phyloP scores from a whole-genome alignment of 2,113 vertebrate species.

The Motacilla tschutschensis region DNA sequence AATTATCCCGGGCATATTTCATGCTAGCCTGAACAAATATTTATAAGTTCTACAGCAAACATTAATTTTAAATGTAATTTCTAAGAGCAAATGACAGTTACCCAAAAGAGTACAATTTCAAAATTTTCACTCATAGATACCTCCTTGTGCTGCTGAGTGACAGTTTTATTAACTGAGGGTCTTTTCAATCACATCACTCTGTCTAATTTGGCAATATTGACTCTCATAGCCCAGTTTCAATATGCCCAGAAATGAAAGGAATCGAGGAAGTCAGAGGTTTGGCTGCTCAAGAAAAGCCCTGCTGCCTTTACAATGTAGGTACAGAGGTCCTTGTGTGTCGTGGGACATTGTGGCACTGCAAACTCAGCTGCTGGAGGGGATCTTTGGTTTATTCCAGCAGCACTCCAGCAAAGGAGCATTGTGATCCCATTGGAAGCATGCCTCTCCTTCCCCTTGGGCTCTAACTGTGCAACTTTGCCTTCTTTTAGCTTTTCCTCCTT shows the following conservation, averaged over 20 bases:
- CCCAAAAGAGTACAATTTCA: conserved; percentile 15
- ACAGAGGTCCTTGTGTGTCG: neutral
- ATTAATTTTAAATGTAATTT: conserved; percentile 41
- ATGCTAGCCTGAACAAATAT: conserved; percentile 42
- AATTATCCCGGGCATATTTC: conserved; percentile 21
- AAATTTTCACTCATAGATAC: conserved; percentile 11
- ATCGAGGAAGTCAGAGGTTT: conserved; percentile 8
- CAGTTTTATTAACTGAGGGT: conserved; percentile 25
- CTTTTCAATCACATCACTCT: neutral
- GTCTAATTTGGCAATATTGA: conserved; percentile 29
- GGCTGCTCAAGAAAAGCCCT: neutral
- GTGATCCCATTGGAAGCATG: rapidly evolving
- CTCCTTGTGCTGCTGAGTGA: conserved; percentile 41
- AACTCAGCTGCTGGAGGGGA: neutral
- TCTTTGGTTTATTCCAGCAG: neutral
- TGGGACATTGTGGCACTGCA: neutral
- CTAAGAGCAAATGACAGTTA: conserved; percentile 47
- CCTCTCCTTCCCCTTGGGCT: neutral
- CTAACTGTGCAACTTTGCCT: neutral
- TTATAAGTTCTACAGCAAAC: conserved; percentile 40
- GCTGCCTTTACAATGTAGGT: neutral
- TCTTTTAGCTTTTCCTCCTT: neutral
- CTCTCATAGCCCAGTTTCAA: neutral
- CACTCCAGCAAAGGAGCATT: neutral
- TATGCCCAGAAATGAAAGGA: neutral